Conservation (phyloP, 2,888 invertebrate species). For the Chesias legatella region DNA sequence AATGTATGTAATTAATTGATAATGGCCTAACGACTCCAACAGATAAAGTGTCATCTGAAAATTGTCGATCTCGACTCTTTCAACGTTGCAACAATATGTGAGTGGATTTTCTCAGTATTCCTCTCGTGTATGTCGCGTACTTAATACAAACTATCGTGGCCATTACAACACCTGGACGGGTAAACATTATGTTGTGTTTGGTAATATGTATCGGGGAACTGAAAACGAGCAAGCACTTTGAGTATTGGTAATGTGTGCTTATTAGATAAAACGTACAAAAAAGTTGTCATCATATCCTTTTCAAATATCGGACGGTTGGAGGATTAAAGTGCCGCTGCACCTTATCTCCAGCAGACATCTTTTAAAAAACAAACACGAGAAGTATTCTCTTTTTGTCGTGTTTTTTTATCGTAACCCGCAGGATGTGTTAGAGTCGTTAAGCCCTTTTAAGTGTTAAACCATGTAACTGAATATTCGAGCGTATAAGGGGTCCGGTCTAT, state of each 20-base stretch:
- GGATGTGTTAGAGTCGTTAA: conserved; percentile 81
- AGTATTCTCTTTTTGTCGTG: conserved; percentile 74
- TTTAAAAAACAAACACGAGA: conserved; percentile 79
- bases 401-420: conserved; percentile 80
- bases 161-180: conserved; percentile 11
- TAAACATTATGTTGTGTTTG: conserved; percentile 22
- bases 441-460: conserved; percentile 81
- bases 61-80: too few relatives aligned
- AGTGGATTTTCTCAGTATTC: neutral
- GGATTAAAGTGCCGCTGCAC: conserved; percentile 78
- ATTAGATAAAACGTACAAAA: conserved; percentile 74
- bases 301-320: conserved; percentile 76
- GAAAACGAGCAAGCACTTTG: conserved; percentile 40
- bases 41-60: too few relatives aligned
- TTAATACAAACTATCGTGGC: conserved; percentile 4
- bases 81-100: neutral
- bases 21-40: too few relatives aligned
- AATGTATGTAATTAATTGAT: too few relatives aligned
- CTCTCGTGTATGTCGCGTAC: too few relatives aligned
- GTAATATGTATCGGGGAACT: conserved; percentile 14
- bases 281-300: conserved; percentile 80
- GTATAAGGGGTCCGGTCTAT: conserved; percentile 77
- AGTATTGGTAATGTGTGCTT: conserved; percentile 67
- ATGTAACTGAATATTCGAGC: conserved; percentile 80
- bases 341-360: conserved; percentile 79